These are phyloP conservation scores for Actinia tenebrosa DNA, from an alignment of 64 coral and sea anemone genomes.

Conservation along the genomic window DNA sequence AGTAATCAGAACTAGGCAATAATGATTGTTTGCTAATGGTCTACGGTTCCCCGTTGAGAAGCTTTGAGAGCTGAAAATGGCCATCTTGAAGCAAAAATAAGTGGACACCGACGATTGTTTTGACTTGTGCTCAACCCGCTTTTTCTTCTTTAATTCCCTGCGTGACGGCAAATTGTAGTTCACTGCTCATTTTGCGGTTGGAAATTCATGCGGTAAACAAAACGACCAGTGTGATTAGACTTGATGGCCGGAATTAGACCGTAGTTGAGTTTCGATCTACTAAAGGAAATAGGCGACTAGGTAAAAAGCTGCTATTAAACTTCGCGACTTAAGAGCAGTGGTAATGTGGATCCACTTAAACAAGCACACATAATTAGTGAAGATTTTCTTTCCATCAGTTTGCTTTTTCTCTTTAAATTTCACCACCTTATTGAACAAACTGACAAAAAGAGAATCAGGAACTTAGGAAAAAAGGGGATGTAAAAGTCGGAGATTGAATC, in stretches of 20 bases:
- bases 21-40: conserved; percentile 10
- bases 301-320: conserved; percentile 2
- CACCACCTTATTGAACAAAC: neutral
- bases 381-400: neutral
- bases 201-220: neutral
- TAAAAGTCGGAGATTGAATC: neutral
- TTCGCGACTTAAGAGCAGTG: conserved; percentile 1
- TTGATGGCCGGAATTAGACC: neutral
- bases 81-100: conserved; percentile 6
- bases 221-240: neutral
- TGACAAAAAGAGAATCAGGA: neutral
- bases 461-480: neutral
- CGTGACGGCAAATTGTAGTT: neutral
- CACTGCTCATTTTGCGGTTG: neutral
- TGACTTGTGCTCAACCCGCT: conserved; percentile 5
- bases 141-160: neutral
- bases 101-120: conserved; percentile 6
- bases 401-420: neutral
- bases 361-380: neutral
- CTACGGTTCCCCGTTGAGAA: conserved; percentile 12
- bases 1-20: conserved; percentile 10
- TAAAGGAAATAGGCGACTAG: neutral
- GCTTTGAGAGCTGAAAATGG: conserved; percentile 11
- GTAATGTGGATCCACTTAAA: conserved; percentile 1
- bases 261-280: neutral